phyloP scores from a whole-genome alignment of 2,797 vertebrate genomes.

The Moxostoma hubbsi region DNA sequence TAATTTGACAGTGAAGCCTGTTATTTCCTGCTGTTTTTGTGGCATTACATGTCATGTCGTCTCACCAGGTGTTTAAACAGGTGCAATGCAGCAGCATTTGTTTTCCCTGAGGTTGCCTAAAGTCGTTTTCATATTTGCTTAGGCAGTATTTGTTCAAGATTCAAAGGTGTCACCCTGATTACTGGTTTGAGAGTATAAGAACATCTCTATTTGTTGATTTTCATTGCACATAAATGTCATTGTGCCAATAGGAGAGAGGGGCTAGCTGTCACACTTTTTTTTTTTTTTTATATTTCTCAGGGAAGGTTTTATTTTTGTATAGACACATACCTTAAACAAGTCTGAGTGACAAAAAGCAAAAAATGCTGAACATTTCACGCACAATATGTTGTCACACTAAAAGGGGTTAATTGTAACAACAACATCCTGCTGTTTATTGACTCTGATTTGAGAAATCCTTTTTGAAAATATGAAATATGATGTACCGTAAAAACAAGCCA shows the following conservation, averaged over 20 bases:
- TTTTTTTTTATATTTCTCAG: constrained; percentile 11
- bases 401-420: no score
- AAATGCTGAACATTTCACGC: no score
- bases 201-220: background rate
- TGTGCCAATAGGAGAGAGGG: background rate
- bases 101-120: background rate
- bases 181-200: background rate
- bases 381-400: no score
- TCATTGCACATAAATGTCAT: background rate
- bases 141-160: background rate
- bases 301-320: background rate
- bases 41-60: constrained; percentile 3
- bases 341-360: no score
- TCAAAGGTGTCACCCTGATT: background rate
- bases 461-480: no score
- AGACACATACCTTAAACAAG: no score
- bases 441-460: no score
- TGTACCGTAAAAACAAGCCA: no score
- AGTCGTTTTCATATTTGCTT: constrained; percentile 11
- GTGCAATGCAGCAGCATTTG: constrained; percentile 62
- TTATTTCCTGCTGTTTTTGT: constrained; percentile 6
- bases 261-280: constrained; percentile 16
- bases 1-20: background rate
- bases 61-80: constrained; percentile 54
- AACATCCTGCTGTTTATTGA: no score